A percentile compares a stretch with the other conserved stretches of the same genome.
Conservation (phyloP, 2,113 vertebrate species). For the Austrofundulus limnaeus region DNA sequence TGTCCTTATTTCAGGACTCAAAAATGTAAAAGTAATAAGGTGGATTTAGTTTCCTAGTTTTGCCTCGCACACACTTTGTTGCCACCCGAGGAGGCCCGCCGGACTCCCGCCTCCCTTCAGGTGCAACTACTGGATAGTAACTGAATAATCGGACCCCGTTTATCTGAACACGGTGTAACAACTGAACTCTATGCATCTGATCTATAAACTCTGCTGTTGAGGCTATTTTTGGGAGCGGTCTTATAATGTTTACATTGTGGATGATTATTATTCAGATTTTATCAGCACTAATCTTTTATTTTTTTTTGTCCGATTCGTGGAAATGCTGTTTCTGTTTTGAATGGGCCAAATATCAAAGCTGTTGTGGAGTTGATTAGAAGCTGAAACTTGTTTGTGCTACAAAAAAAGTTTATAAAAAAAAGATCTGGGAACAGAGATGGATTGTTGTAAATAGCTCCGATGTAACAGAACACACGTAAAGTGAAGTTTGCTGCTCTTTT, state of each 20-base stretch:
- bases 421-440: neutral
- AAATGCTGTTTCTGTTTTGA: constrained; percentile 52
- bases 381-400: constrained; percentile 24
- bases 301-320: constrained; percentile 58
- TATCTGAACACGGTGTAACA: constrained; percentile 51
- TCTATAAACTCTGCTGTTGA: constrained; percentile 54
- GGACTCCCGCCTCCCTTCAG: neutral
- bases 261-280: constrained; percentile 63
- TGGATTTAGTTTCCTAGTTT: constrained; percentile 14
- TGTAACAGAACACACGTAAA: constrained; percentile 46
- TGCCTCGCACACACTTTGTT: neutral
- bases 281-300: constrained; percentile 62
- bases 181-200: constrained; percentile 78
- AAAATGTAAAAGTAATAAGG: constrained; percentile 15
- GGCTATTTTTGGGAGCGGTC: constrained; percentile 54
- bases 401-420: constrained; percentile 12
- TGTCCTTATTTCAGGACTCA: constrained; percentile 1
- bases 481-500: constrained; percentile 69
- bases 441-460: constrained; percentile 59
- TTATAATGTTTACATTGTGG: constrained; percentile 79
- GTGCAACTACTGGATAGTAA: constrained; percentile 9
- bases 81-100: neutral
- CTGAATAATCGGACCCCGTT: constrained; percentile 14
- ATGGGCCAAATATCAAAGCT: constrained; percentile 56
- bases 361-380: constrained; percentile 35